Conservation (phyloP, 1,140 invertebrate genomes). For the Tetraneura akinire region DNA sequence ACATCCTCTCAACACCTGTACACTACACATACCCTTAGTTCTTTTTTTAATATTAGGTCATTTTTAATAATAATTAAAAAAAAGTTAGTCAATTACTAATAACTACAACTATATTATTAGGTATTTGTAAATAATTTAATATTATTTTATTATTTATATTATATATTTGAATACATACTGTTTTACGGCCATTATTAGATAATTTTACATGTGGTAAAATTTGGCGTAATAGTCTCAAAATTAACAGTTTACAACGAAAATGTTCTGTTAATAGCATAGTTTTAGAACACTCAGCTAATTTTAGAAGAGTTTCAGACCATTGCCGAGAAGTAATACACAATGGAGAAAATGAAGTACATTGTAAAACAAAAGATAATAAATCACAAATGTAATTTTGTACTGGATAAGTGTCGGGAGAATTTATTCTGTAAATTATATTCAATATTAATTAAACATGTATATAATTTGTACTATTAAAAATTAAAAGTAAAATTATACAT, state of each 20-base stretch:
- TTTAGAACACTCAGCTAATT: conserved; percentile 38
- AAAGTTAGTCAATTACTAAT: too few species aligned
- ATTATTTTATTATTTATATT: background rate
- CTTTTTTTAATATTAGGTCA: too few species aligned
- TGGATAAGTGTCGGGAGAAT: conserved; percentile 28
- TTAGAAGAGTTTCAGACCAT: conserved; percentile 43
- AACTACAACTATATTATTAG: too few species aligned
- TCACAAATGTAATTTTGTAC: conserved; percentile 48
- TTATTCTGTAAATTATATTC: conserved; percentile 1
- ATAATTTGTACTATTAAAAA: background rate
- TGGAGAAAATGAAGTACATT: conserved; percentile 46
- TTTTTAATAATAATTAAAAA: too few species aligned
- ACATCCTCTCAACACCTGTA: too few species aligned
- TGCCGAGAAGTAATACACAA: conserved; percentile 35
- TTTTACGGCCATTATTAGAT: conserved; percentile 33
- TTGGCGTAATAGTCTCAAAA: conserved; percentile 44
- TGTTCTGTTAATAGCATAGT: conserved; percentile 29
- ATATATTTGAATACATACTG: conserved; percentile 29
- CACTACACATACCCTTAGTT: too few species aligned
- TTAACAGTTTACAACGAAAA: conserved; percentile 38
- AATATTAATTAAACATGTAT: too few species aligned
- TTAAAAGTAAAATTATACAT: background rate
- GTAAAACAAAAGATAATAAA: conserved; percentile 46
- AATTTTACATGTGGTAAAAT: conserved; percentile 29
- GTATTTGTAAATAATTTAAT: too few species aligned